Percentiles rank a stretch among this genome's conserved stretches.
phyloP scores from a whole-genome alignment of 2,888 invertebrate genomes.

The Euproctis similis region DNA sequence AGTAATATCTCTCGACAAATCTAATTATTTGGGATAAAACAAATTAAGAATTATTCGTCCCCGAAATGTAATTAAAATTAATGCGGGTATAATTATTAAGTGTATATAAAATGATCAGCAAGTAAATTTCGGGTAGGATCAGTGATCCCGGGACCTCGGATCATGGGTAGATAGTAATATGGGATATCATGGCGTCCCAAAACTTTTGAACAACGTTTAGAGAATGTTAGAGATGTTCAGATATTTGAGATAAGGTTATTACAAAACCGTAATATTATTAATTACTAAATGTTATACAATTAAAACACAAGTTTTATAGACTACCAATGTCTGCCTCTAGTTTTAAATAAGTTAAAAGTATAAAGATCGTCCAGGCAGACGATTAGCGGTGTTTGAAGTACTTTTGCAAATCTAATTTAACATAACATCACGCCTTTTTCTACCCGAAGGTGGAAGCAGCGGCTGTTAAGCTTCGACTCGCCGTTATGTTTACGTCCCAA shows the following conservation, averaged over 20 bases:
- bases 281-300: too few relatives aligned
- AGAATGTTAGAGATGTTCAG: conserved; percentile 7
- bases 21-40: conserved; percentile 5
- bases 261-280: too few relatives aligned
- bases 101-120: conserved; percentile 1
- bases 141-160: neutral
- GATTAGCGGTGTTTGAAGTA: too few relatives aligned
- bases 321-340: too few relatives aligned
- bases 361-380: too few relatives aligned
- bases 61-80: conserved; percentile 6
- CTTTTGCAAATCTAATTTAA: too few relatives aligned
- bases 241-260: conserved; percentile 13
- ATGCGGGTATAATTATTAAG: conserved; percentile 1
- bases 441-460: too few relatives aligned
- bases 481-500: too few relatives aligned
- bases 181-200: conserved; percentile 6
- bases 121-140: neutral
- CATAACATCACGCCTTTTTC: too few relatives aligned
- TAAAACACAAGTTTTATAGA: too few relatives aligned
- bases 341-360: too few relatives aligned
- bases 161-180: conserved; percentile 2
- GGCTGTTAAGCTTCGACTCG: too few relatives aligned
- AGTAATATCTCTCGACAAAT: conserved; percentile 5
- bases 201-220: conserved; percentile 13
- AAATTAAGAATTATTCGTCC: conserved; percentile 3